Conservation (phyloP, 2,113 vertebrate species). For the Vidua chalybeata region DNA sequence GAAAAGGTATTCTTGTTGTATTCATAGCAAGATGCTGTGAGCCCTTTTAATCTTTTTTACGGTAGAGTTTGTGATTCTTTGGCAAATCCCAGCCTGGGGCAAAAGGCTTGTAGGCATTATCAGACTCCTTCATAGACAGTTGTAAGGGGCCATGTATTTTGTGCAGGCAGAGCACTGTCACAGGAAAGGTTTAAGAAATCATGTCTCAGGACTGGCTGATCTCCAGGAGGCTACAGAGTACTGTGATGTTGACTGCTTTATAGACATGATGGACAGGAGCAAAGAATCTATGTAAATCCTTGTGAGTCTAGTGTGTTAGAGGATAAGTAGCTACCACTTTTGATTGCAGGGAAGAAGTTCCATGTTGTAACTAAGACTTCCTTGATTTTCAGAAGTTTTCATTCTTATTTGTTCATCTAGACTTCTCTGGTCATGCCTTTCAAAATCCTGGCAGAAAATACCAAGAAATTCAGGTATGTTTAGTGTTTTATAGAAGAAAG, state of each 20-base stretch:
- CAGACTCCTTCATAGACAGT: not conserved
- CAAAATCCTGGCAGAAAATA: not conserved
- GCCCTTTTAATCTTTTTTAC: not conserved
- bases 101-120: not conserved
- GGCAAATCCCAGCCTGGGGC: not conserved
- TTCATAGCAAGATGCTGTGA: not conserved
- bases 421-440: not conserved
- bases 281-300: not conserved
- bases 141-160: fast-evolving
- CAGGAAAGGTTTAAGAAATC: not conserved
- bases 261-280: not conserved
- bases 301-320: not conserved
- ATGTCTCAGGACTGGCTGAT: not conserved
- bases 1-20: not conserved
- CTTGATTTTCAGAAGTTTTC: not conserved
- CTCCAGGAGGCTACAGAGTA: not conserved
- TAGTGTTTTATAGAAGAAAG: not conserved
- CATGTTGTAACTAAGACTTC: not conserved
- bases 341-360: not conserved
- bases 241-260: not conserved
- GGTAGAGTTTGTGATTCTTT: not conserved
- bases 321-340: not conserved
- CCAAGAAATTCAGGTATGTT: not conserved
- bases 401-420: not conserved
- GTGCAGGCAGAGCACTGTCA: not conserved